These are phyloP conservation scores for Struthidea cinerea DNA, from an alignment of 2,113 vertebrate species.

Conservation along the genomic window DNA sequence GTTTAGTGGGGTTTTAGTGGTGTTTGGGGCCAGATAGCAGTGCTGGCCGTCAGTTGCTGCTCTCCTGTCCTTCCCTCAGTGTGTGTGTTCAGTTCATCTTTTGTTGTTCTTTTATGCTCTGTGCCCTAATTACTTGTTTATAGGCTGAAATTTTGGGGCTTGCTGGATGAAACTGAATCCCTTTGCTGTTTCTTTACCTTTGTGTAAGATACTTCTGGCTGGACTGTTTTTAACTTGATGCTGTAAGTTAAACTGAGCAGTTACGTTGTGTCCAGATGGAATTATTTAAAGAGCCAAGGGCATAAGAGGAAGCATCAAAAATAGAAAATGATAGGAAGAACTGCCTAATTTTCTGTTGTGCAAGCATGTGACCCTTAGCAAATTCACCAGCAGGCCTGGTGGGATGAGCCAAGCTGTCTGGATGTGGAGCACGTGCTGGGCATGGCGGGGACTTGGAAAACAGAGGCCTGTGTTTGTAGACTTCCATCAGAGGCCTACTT, in stretches of 20 bases:
- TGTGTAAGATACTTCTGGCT: neutral
- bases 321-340: neutral
- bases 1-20: neutral
- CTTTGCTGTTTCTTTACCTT: neutral
- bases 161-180: neutral
- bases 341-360: neutral
- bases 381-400: neutral
- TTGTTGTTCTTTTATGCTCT: neutral
- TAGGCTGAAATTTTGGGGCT: neutral
- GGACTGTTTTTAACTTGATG: neutral
- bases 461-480: fast-evolving
- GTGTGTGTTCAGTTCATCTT: neutral
- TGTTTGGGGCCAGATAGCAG: neutral
- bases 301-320: slow-evolving; percentile 20
- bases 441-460: fast-evolving
- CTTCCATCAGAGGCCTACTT: neutral
- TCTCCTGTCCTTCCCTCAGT: neutral
- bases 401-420: neutral
- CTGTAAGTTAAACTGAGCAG: neutral
- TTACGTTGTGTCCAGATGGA: neutral
- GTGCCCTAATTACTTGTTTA: neutral
- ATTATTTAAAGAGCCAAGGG: neutral
- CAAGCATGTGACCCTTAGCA: neutral
- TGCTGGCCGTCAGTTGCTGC: neutral
- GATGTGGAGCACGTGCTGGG: neutral